phyloP scores from a whole-genome alignment of 2,888 invertebrate genomes.

The Idaea dimidiata region DNA sequence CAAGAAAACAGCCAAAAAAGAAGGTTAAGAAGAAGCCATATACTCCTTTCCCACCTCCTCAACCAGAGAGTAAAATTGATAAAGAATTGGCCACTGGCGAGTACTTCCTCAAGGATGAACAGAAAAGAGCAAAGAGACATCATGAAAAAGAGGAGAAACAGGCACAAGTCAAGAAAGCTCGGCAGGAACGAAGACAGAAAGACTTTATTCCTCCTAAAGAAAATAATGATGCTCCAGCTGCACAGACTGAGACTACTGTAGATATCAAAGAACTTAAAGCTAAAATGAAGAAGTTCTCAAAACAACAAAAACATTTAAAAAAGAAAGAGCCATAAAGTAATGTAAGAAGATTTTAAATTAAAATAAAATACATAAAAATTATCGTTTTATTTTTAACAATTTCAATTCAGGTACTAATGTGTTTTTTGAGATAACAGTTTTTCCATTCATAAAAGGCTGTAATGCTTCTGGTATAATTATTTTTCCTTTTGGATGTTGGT shows the following conservation, averaged over 20 bases:
- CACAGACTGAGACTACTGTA: slow-evolving; percentile 59
- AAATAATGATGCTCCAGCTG: slow-evolving; percentile 39
- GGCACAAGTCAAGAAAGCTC: slow-evolving; percentile 84
- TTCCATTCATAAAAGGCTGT: slow-evolving; percentile 82
- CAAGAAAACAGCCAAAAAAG: slow-evolving; percentile 92
- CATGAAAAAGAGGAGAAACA: slow-evolving; percentile 91
- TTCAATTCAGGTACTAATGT: slow-evolving; percentile 81
- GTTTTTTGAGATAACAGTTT: slow-evolving; percentile 79
- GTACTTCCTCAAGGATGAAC: slow-evolving; percentile 95
- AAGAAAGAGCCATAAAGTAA: slow-evolving; percentile 18
- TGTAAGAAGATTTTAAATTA: slow-evolving; percentile 15
- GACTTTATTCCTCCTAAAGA: slow-evolving; percentile 92
- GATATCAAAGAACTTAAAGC: slow-evolving; percentile 87
- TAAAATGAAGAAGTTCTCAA: slow-evolving; percentile 86
- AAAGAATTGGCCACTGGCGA: slow-evolving; percentile 96
- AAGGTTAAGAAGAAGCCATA: slow-evolving; percentile 95
- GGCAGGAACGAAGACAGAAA: slow-evolving; percentile 88
- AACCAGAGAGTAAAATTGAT: slow-evolving; percentile 95
- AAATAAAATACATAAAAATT: slow-evolving; percentile 18
- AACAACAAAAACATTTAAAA: slow-evolving; percentile 57
- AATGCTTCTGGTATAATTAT: slow-evolving; percentile 83
- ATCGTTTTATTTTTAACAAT: slow-evolving; percentile 79
- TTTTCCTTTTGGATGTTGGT: slow-evolving; percentile 84
- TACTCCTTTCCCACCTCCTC: slow-evolving; percentile 98
- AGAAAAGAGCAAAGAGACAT: slow-evolving; percentile 85